A percentile compares a stretch with the other conserved stretches of the same genome.
Conservation (phyloP, 2,888 invertebrate species). For the Thera obeliscata region DNA sequence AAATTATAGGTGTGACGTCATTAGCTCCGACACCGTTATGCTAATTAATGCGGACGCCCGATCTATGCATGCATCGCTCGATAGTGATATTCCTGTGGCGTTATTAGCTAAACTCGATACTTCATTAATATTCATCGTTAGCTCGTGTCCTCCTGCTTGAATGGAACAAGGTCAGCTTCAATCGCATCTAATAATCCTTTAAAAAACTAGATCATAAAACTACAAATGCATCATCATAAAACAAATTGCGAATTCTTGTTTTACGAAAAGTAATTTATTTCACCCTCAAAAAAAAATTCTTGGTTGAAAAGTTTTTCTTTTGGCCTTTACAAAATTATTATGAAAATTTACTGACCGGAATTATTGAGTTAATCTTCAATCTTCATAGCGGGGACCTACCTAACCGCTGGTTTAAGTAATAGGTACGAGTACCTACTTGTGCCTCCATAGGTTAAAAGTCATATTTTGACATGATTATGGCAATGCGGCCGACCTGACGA, state of each 20-base stretch:
- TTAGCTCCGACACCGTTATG: slow-evolving; percentile 60
- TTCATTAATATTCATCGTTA: slow-evolving; percentile 28
- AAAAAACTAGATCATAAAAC: slow-evolving; percentile 4
- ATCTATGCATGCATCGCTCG: slow-evolving; percentile 29
- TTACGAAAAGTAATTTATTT: slow-evolving; percentile 24
- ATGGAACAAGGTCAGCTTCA: slow-evolving; percentile 6
- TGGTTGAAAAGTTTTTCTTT: slow-evolving; percentile 2
- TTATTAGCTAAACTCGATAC: slow-evolving; percentile 25
- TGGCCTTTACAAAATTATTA: slow-evolving; percentile 39
- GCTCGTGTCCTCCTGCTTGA: slow-evolving; percentile 7
- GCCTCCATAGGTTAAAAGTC: slow-evolving; percentile 55
- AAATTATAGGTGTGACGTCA: slow-evolving; percentile 78
- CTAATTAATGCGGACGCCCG: slow-evolving; percentile 63
- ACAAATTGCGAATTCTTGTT: slow-evolving; percentile 20
- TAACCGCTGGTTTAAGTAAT: slow-evolving; percentile 54
- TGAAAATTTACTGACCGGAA: slow-evolving; percentile 50
- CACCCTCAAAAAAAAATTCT: slow-evolving; percentile 20
- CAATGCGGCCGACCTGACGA: slow-evolving; percentile 57
- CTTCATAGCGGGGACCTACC: slow-evolving; percentile 52
- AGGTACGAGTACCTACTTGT: slow-evolving; percentile 35
- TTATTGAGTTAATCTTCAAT: slow-evolving; percentile 56
- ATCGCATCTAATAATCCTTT: slow-evolving; percentile 6
- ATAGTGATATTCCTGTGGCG: slow-evolving; percentile 29
- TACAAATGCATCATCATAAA: slow-evolving; percentile 14
- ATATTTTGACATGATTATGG: slow-evolving; percentile 62